Evolutionary conservation across 2,797 vertebrate genomes (phyloP), one percentile per base, ranked within the genome.

Genomic region (Dendrocincla fuliginosa): DNA sequence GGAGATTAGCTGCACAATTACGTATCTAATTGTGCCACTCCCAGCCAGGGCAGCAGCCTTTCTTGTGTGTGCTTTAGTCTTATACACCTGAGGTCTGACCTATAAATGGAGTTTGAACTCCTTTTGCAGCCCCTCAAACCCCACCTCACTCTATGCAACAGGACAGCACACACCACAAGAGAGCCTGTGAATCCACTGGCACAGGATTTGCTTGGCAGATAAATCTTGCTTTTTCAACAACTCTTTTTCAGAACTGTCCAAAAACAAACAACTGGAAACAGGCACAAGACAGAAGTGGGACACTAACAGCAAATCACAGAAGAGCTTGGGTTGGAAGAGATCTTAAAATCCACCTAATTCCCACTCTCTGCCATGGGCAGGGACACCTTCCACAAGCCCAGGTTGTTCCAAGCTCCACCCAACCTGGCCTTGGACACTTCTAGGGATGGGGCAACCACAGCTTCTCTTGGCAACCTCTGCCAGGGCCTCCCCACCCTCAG

Each of bases 1-100:
- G 68, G 44, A 88, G 87, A 96, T 95, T 81, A 95, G 67, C 57
- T 82, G 85, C 83, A 59, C 67, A 84, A 90, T 93, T 78, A 95
- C 87, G 39, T 73, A 71, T 69, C 64, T 76, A 93, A 93, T 81
- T 57, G 79, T 13, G 35, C 67, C 85, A 47, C 57, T 91, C 77
- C 79, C 73, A 93, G 84, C n/a, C 70, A 2, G 3, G 79, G 39
- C 53, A 93, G 83, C 65, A 69, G 91, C 76, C 76, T 83, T 32
- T 14, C 24, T 33, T 53, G 30, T 9, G 0, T 32, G n/a, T n/a
- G 57, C 73, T 61, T 49, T 60, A 19, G 37, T 25, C n/a, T n/a
- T 35, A 27, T 1, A 37, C 32, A 68, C 14, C 74, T 65, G 57
- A 89, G 83, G n/a, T 41, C 49, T 81, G 89, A 78, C 69, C 69